These are phyloP conservation scores for Brenthis ino DNA, from an alignment of 2,888 invertebrate species.

Conservation along the genomic window DNA sequence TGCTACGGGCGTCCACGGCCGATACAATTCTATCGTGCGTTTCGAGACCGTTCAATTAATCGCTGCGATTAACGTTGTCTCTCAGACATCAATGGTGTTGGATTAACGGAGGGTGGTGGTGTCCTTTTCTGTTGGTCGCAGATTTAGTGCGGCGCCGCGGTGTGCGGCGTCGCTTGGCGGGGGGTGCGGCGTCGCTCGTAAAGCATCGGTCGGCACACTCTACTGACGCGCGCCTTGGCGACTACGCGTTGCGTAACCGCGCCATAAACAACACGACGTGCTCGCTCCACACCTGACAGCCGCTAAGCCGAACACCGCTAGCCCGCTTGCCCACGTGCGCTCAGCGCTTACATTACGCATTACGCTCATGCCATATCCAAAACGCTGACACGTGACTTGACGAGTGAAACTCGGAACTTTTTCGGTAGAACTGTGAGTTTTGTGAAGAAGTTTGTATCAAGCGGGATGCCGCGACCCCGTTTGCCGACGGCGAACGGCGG, in stretches of 20 bases:
- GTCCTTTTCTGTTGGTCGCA: conserved; percentile 79
- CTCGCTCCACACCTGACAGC: conserved; percentile 65
- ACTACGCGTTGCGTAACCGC: conserved; percentile 82
- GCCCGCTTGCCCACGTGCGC: conserved; percentile 71
- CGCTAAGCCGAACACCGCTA: conserved; percentile 25
- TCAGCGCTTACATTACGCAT: conserved; percentile 68
- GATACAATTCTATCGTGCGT: conserved; percentile 75
- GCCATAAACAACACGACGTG: conserved; percentile 79
- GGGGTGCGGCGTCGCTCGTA: conserved; percentile 77
- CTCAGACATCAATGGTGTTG: conserved; percentile 74
- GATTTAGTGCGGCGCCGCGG: conserved; percentile 82
- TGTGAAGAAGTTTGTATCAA: conserved; percentile 73
- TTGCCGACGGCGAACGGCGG: conserved; percentile 76
- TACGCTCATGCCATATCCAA: conserved; percentile 76
- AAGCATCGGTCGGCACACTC: conserved; percentile 81
- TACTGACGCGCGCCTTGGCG: conserved; percentile 81
- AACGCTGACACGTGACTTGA: conserved; percentile 79
- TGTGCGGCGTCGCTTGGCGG: conserved; percentile 73
- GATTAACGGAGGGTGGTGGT: conserved; percentile 77
- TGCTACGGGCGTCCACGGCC: conserved; percentile 69
- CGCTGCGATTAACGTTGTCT: conserved; percentile 75
- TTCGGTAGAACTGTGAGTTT: conserved; percentile 71
- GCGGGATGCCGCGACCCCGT: conserved; percentile 74
- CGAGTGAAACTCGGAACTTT: conserved; percentile 73
- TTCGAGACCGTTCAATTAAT: conserved; percentile 75